Base-by-base conservation (phyloP, 2,888 invertebrate species). In the Agrenia bidenticulata region DNA sequence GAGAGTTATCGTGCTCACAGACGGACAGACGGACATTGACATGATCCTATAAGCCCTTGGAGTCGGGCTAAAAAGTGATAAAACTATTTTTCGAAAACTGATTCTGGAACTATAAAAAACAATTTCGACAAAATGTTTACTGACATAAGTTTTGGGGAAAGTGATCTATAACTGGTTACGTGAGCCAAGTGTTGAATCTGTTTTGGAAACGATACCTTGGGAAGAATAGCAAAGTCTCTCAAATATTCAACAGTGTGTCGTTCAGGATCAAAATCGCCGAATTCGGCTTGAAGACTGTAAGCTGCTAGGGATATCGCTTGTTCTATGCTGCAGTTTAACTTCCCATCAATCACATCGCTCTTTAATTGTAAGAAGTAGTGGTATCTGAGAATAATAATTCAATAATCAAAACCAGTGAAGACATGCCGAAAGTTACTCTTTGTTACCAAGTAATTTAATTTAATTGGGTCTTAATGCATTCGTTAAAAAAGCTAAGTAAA, bases 281-380 rank as follows among this genome's bases (percentile, higher is more conserved):
- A 95, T 80, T 98, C 97, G 15, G 95, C 96, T 82, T 98, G 97
- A 77, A 97, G 88, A 76, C 93, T 92, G 79, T 94, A 96, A 55
- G 94, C 90, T 0, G 97, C 96, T 67, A 98, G 81, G 39, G 93
- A 85, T 60, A 94, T 89, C 13, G 95, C 95, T 81, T 95, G 94
- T 75, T 94, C 92, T 66, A 89, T 88, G 78, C 90, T 90, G 79
- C 94, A 94, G 51, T 88, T 88, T 69, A 96, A 88, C 76, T 90
- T 86, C 2, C 95, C 95, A 80, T 97, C 96, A 61, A 95, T 87
- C 64, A 98, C 88, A 82, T 98, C 96, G 80, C 88, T 90, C 81
- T 97, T 97, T 61, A 97, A 82, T 82, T 98, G 96, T 57, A 96
- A 84, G 81, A 95, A 98, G 81, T 95, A 98, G 80, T 97, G 94